Base-by-base conservation (phyloP, 2,113 vertebrate genomes). In the Periophthalmodon schlosseri region DNA sequence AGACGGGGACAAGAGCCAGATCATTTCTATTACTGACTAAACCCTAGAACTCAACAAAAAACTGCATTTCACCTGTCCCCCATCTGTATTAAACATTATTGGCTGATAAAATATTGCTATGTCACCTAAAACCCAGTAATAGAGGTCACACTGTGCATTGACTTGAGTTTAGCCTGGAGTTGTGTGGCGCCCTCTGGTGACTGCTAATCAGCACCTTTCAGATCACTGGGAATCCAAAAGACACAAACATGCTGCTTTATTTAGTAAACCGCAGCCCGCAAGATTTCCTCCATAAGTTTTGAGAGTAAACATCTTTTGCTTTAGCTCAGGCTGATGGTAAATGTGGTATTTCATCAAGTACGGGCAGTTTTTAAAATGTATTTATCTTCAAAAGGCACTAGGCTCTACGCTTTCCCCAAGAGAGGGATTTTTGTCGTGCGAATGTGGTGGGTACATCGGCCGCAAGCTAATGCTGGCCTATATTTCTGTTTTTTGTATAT, bases 131-230 rank as follows among this genome's bases (percentile, higher is more conserved):
- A 34, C 28, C 14, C 28, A 36, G 24, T 2, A 34, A 28, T 34
- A 63, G 3, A 5, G 16, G 24, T 28, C 24, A 20, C 15, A 16
- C 14, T 34, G 24, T 8, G 12, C 67, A 20, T 81, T 52, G 66
- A 75, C 57, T 34, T 39, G 36, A 60, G 44, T 1, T 52, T 69
- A 20, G 74, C 24, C 66, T 74, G 61, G 54, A 56, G 56, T 50
- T 72, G 46, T 65, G 33, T 18, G 20, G 34, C 54, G 16, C 61
- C 54, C 78, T 73, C 49, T 10, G 72, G 78, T 14, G 61, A 75
- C 57, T 73, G 21, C 70, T 60, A 23, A 78, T 77, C 80, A 71
- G 70, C 58, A 61, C 67, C 65, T 72, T 15, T 65, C 63, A 58
- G 63, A 79, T 66, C 56, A 57, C 20, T 34, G 68, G 54, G 3